Percentiles rank a stretch among this genome's conserved stretches.
phyloP scores from a whole-genome alignment of 2,888 invertebrate genomes.

The Malthinus flaveolus region DNA sequence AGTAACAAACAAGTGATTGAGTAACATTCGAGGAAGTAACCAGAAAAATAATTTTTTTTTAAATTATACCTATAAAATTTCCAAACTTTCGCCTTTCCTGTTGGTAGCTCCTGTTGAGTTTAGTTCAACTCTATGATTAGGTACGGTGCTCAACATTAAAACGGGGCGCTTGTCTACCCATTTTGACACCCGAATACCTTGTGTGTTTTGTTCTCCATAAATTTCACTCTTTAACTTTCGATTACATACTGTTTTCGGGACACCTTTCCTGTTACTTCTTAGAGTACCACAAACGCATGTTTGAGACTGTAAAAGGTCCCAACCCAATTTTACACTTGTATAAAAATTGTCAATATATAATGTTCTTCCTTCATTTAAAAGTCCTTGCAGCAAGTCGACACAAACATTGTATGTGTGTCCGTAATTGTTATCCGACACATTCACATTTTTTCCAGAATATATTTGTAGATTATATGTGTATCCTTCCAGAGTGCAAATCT shows the following conservation, averaged over 20 bases:
- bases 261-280: not conserved
- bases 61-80: no score
- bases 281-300: constrained; percentile 2
- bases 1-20: no score
- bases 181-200: constrained; percentile 1
- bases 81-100: not conserved
- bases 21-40: no score
- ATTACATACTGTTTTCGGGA: not conserved
- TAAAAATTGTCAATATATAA: constrained; percentile 42
- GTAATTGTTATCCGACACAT: not conserved
- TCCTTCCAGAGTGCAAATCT: constrained; percentile 41
- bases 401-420: constrained; percentile 4
- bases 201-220: not conserved
- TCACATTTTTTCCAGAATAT: constrained; percentile 27
- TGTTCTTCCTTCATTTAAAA: constrained; percentile 27
- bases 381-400: not conserved
- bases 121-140: not conserved
- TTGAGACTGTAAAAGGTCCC: not conserved
- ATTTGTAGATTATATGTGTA: constrained; percentile 35
- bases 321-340: constrained; percentile 4
- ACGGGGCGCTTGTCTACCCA: constrained; percentile 1
- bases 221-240: constrained; percentile 2
- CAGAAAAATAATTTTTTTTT: no score
- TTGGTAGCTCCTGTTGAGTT: not conserved
- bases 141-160: not conserved